These are phyloP conservation scores for Cyanoliseus patagonus DNA, from an alignment of 2,113 vertebrate genomes.

Conservation along the genomic window DNA sequence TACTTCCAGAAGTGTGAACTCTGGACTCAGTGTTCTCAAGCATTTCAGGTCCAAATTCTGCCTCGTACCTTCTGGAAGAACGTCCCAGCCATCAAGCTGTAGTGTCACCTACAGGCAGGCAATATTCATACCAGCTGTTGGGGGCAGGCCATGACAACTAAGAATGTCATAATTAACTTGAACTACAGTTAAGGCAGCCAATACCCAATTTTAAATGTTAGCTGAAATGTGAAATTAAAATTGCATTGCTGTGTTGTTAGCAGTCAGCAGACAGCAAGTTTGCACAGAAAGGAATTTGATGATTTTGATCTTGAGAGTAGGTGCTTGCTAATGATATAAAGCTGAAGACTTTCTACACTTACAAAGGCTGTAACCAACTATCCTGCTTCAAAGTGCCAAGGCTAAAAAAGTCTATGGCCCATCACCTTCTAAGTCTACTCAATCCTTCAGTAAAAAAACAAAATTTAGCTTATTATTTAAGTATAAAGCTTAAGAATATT, in stretches of 20 bases:
- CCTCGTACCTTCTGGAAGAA: neutral
- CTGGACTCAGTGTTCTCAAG: neutral
- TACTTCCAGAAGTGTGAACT: neutral
- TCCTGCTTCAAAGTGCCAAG: neutral
- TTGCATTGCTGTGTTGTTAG: neutral
- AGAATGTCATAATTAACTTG: neutral
- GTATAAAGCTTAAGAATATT: neutral
- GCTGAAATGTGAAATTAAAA: neutral
- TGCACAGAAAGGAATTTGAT: neutral
- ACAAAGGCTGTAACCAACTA: neutral
- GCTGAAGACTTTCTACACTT: neutral
- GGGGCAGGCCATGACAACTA: neutral
- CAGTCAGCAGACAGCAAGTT: neutral
- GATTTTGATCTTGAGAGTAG: neutral
- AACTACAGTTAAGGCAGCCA: neutral
- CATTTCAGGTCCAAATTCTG: neutral
- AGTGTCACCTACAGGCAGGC: neutral
- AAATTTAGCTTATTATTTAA: neutral
- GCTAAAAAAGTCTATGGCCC: neutral
- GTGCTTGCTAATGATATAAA: neutral
- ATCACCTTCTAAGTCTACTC: neutral
- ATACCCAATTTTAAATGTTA: neutral
- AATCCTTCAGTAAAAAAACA: neutral
- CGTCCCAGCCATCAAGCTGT: neutral
- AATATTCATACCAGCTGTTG: neutral